phyloP scores from a whole-genome alignment of 2,797 vertebrate genomes.

The Rhinoraja longicauda region DNA sequence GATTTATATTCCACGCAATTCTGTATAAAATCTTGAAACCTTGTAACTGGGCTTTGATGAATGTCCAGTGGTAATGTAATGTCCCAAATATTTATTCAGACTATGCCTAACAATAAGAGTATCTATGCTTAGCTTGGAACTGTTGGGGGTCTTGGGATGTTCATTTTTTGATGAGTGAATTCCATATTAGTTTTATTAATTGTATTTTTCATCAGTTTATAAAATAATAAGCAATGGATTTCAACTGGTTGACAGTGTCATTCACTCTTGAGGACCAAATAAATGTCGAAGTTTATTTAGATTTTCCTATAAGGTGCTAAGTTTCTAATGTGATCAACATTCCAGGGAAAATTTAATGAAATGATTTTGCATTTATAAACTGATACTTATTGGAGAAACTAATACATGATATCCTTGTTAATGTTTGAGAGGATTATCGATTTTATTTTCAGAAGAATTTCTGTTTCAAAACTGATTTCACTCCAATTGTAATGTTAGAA shows the following conservation, averaged over 20 bases:
- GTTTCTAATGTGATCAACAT: constrained; percentile 26
- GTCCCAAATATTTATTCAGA: neutral
- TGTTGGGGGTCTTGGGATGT: constrained; percentile 23
- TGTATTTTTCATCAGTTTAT: neutral
- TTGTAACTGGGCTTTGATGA: neutral
- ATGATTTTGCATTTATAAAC: constrained; percentile 13
- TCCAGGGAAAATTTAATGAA: constrained; percentile 18
- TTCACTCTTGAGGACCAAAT: constrained; percentile 34
- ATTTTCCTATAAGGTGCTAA: neutral
- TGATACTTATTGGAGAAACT: neutral
- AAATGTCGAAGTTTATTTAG: neutral
- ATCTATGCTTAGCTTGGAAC: neutral
- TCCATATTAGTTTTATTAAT: neutral
- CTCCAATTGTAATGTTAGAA: constrained; percentile 7
- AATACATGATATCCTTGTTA: constrained; percentile 20
- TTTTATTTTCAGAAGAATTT: constrained; percentile 20
- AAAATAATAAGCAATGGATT: neutral
- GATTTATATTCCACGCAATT: neutral
- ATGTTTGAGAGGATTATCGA: neutral
- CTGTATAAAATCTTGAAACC: neutral
- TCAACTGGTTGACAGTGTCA: neutral
- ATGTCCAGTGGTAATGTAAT: neutral
- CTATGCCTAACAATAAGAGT: neutral
- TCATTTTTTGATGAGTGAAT: neutral
- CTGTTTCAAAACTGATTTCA: neutral